Percentiles rank a stretch among this genome's conserved stretches.
phyloP scores from a whole-genome alignment of 2,113 vertebrate species.

The Spheniscus mendiculus region DNA sequence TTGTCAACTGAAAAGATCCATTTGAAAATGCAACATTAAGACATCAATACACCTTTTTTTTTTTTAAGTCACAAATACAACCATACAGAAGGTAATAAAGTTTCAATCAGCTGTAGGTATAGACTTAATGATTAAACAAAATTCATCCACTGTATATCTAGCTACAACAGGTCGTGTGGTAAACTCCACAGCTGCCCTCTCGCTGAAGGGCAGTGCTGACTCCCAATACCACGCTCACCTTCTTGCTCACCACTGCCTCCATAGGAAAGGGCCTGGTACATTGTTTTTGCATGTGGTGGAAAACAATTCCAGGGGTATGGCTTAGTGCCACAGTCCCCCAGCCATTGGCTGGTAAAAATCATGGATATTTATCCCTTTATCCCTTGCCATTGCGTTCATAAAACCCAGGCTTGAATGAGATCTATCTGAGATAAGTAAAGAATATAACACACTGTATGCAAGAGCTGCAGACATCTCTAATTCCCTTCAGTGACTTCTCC shows the following conservation, averaged over 20 bases:
- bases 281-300: neutral
- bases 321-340: neutral
- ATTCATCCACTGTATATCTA: neutral
- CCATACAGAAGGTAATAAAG: neutral
- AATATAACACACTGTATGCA: neutral
- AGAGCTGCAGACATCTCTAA: neutral
- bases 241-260: neutral
- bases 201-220: neutral
- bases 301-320: neutral
- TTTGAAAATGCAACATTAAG: neutral
- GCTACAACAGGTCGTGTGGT: neutral
- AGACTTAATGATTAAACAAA: neutral
- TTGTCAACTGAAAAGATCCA: neutral
- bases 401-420: neutral
- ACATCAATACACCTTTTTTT: neutral
- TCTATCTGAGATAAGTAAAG: neutral
- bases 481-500: neutral
- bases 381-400: neutral
- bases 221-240: rapidly evolving
- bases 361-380: neutral
- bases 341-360: neutral
- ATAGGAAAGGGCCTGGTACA: neutral
- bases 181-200: neutral
- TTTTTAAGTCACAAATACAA: neutral
- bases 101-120: neutral